These are phyloP conservation scores for Diplodus puntazzo DNA, from an alignment of 2,797 vertebrate species.

Conservation along the genomic window DNA sequence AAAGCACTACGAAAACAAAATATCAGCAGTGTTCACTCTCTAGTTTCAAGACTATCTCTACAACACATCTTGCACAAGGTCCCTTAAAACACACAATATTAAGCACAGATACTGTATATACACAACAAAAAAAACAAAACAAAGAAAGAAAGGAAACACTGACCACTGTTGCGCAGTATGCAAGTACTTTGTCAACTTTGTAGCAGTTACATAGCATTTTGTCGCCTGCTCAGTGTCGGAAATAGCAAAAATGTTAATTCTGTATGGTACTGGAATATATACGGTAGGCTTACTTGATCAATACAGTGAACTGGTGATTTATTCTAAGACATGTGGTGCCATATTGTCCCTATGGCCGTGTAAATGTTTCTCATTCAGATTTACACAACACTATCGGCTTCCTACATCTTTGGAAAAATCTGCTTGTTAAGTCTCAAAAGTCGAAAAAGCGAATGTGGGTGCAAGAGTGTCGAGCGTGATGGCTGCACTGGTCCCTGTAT, in stretches of 20 bases:
- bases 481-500: slow-evolving; percentile 76
- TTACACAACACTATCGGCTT: slow-evolving; percentile 59
- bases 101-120: slow-evolving; percentile 80
- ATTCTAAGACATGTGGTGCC: slow-evolving; percentile 71
- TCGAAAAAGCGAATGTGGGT: slow-evolving; percentile 48
- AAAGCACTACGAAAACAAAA: slow-evolving; percentile 64
- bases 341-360: slow-evolving; percentile 45
- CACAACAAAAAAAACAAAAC: slow-evolving; percentile 62
- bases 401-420: slow-evolving; percentile 79
- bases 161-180: slow-evolving; percentile 73
- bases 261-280: slow-evolving; percentile 69
- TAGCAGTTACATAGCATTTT: slow-evolving; percentile 66
- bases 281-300: slow-evolving; percentile 60
- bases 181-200: slow-evolving; percentile 76
- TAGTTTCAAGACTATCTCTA: slow-evolving; percentile 82
- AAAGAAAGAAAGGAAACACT: slow-evolving; percentile 67
- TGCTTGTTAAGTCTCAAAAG: slow-evolving; percentile 71
- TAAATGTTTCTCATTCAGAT: slow-evolving; percentile 53
- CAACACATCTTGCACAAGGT: slow-evolving; percentile 84
- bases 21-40: slow-evolving; percentile 83
- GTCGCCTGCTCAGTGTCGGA: slow-evolving; percentile 61
- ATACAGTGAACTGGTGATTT: slow-evolving; percentile 61
- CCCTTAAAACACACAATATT: slow-evolving; percentile 83
- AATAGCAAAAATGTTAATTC: slow-evolving; percentile 64
- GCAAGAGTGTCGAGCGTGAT: slow-evolving; percentile 48